Conservation (phyloP, 2,113 vertebrate species). For the Bombycilla garrulus region DNA sequence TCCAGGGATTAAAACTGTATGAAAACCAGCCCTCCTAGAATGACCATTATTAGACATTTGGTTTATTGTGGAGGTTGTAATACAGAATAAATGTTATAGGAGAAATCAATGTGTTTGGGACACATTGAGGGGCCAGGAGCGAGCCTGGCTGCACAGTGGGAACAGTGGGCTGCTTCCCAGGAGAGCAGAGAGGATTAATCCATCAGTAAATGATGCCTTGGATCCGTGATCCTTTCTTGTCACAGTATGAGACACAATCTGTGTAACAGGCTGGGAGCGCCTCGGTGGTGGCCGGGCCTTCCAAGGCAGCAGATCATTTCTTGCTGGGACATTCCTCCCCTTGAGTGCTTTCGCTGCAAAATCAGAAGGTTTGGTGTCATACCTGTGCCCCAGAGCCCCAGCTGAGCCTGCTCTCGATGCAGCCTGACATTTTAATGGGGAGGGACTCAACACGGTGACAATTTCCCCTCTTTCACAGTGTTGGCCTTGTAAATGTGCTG, state of each 20-base stretch:
- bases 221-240: neutral
- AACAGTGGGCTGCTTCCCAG: neutral
- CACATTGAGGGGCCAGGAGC: neutral
- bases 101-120: accelerated
- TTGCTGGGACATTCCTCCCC: accelerated
- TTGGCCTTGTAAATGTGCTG: neutral
- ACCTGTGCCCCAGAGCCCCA: neutral
- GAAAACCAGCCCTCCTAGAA: neutral
- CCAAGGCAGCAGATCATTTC: neutral
- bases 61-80: neutral
- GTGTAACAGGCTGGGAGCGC: accelerated
- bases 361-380: neutral
- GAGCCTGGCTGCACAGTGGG: neutral
- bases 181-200: neutral
- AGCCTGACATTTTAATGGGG: neutral
- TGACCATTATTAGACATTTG: neutral
- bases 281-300: neutral
- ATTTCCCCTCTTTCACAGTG: neutral
- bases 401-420: neutral
- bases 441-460: neutral
- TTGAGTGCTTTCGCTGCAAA: neutral
- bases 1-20: neutral
- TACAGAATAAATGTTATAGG: neutral
- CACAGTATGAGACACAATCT: neutral
- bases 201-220: neutral